Percentiles rank a stretch among this genome's conserved stretches.
These are phyloP conservation scores for Masticophis lateralis DNA, from an alignment of 2,797 vertebrate species.

Conservation along the genomic window DNA sequence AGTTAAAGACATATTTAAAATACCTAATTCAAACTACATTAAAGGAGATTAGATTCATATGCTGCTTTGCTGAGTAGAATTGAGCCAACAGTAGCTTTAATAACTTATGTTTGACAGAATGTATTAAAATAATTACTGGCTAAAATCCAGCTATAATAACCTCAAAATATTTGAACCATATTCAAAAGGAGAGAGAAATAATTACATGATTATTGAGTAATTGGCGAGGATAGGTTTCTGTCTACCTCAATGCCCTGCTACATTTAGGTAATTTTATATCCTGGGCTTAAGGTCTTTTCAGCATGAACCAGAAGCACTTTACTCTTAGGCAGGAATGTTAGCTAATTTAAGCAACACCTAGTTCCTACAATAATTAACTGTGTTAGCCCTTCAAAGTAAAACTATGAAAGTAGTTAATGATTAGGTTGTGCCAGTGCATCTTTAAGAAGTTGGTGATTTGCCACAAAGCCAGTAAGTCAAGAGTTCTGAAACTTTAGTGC, in stretches of 20 bases:
- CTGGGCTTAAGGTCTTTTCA: not conserved
- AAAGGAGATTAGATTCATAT: conserved; percentile 1
- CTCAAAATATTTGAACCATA: not conserved
- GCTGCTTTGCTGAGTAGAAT: not conserved
- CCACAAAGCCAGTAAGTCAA: not conserved
- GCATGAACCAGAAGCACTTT: not conserved
- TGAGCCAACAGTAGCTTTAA: not conserved
- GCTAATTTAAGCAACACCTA: not conserved
- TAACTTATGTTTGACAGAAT: not conserved
- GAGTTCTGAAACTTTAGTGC: not conserved
- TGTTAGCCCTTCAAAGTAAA: not conserved
- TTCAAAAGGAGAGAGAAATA: not conserved
- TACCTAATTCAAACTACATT: not conserved
- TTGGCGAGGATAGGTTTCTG: not conserved
- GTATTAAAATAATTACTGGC: not conserved
- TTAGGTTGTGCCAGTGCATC: not conserved
- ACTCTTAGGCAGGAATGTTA: not conserved
- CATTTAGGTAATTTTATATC: not conserved
- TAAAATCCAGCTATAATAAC: not conserved
- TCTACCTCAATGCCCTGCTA: not conserved
- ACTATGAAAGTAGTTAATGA: not conserved
- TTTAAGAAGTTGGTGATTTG: not conserved
- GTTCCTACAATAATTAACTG: not conserved
- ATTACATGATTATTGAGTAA: not conserved
- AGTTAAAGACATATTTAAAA: not conserved